Conservation (phyloP, 2,113 vertebrate genomes). For the Tapirus terrestris region DNA sequence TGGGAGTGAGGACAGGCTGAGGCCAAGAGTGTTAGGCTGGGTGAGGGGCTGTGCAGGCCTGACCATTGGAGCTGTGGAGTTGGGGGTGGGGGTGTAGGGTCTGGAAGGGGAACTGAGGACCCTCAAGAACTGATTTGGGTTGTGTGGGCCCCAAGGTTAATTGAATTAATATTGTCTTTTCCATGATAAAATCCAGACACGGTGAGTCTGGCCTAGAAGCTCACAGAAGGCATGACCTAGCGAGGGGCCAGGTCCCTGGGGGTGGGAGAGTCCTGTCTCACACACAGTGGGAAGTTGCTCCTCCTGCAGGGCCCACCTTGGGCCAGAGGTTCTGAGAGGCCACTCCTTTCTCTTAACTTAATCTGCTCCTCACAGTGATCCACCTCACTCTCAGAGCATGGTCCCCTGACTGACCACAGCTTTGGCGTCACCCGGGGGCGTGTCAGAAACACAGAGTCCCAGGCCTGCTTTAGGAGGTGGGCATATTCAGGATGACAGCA, state of each 20-base stretch:
- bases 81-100: background rate
- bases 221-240: background rate
- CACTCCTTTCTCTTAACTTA: background rate
- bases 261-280: background rate
- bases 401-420: background rate
- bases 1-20: too few relatives aligned
- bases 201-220: background rate
- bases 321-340: background rate
- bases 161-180: background rate
- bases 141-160: rapidly evolving
- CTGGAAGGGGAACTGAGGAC: rapidly evolving
- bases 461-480: background rate
- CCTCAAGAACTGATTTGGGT: background rate
- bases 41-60: background rate
- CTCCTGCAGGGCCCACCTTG: rapidly evolving
- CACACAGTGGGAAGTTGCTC: background rate
- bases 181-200: rapidly evolving
- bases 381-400: too few relatives aligned
- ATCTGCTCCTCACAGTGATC: rapidly evolving
- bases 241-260: background rate
- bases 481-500: background rate
- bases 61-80: background rate
- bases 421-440: rapidly evolving
- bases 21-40: too few relatives aligned
- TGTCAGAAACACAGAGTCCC: too few relatives aligned